Percentiles rank a stretch among this genome's conserved stretches.
These are phyloP conservation scores for Odocoileus virginianus DNA, from an alignment of 2,113 vertebrate species.

Conservation along the genomic window DNA sequence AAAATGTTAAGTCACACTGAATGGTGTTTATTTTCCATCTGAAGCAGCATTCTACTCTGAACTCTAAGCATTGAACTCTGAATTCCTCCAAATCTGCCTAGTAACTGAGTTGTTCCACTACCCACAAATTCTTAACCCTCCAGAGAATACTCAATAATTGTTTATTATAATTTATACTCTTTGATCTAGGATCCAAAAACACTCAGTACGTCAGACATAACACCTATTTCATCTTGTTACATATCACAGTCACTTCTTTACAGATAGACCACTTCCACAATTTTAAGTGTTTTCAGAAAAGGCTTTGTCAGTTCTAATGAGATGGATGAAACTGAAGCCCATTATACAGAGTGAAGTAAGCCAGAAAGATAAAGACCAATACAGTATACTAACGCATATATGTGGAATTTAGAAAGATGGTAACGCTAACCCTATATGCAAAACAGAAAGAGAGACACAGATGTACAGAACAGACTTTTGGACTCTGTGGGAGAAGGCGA, in stretches of 20 bases:
- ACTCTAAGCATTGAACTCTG: not conserved
- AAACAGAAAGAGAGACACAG: too few species aligned
- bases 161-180: not conserved
- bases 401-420: too few species aligned
- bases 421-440: too few species aligned
- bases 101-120: not conserved
- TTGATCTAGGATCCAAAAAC: not conserved
- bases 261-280: not conserved
- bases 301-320: not conserved
- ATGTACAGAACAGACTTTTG: too few species aligned
- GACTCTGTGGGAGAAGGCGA: too few species aligned
- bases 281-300: not conserved
- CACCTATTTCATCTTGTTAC: not conserved
- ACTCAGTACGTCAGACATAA: not conserved
- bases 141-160: not conserved
- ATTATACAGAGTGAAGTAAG: too few species aligned
- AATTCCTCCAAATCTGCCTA: not conserved
- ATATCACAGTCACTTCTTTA: not conserved
- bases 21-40: not conserved
- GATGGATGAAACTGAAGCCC: too few species aligned
- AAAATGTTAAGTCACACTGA: not conserved
- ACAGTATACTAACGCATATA: too few species aligned
- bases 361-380: too few species aligned
- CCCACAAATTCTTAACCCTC: not conserved
- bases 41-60: not conserved